Conservation (phyloP, 2,113 vertebrate genomes). For the Galbula dea region DNA sequence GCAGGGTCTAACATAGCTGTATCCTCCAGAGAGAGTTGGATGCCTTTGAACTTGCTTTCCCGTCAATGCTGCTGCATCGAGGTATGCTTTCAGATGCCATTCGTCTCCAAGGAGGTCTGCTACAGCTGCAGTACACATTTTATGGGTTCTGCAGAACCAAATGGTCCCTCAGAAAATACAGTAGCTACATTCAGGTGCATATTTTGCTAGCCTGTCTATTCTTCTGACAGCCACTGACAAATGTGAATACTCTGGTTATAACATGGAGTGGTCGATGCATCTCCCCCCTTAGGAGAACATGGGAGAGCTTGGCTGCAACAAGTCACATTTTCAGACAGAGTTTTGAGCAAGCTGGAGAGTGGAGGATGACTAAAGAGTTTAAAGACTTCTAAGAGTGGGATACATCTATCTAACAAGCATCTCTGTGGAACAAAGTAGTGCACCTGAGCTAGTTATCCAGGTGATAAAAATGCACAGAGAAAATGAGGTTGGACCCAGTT, state of each 20-base stretch:
- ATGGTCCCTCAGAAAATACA: slow-evolving; percentile 23
- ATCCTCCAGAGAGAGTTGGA: slow-evolving; percentile 27
- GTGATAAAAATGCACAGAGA: not conserved
- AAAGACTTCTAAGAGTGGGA: not conserved
- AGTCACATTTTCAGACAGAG: not conserved
- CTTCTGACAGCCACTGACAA: not conserved
- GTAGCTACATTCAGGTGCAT: slow-evolving; percentile 1
- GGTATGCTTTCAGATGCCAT: not conserved
- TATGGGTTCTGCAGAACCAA: slow-evolving; percentile 16
- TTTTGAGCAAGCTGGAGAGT: not conserved
- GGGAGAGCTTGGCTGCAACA: not conserved
- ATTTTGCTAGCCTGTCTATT: not conserved
- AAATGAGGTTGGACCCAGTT: not conserved
- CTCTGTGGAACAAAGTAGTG: not conserved
- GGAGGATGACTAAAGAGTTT: not conserved
- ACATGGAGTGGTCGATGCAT: fast-evolving
- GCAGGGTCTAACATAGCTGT: slow-evolving; percentile 24
- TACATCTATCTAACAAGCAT: fast-evolving
- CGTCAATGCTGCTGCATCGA: not conserved
- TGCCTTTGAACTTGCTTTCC: slow-evolving; percentile 51
- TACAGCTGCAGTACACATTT: not conserved
- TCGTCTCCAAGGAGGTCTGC: not conserved
- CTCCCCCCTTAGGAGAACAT: not conserved
- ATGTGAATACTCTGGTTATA: not conserved
- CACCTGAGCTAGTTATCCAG: not conserved